Evolutionary conservation across 2,797 vertebrate genomes (phyloP).

Genomic region (Spondyliosoma cantharus): DNA sequence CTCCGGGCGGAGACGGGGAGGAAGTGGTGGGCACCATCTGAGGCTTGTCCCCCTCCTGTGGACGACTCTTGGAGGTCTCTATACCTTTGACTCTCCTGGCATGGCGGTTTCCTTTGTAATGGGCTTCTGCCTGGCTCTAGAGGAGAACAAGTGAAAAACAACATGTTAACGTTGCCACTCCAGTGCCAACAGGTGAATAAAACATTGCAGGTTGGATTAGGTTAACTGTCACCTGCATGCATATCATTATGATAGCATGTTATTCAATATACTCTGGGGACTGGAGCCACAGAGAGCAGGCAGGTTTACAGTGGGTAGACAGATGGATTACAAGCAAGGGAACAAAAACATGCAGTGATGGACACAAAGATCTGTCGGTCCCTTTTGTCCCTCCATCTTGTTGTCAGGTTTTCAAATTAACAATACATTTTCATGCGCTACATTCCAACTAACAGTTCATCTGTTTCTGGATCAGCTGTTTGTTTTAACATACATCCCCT

Average conservation of each 20-base stretch:
- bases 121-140: constrained; percentile 94
- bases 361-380: constrained; percentile 15
- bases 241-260: constrained; percentile 40
- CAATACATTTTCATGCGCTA: neutral
- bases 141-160: constrained; percentile 31
- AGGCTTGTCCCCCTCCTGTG: constrained; percentile 88
- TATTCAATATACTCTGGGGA: constrained; percentile 63
- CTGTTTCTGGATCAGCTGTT: constrained; percentile 14
- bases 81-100: constrained; percentile 94
- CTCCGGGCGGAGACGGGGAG: constrained; percentile 81
- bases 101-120: constrained; percentile 96
- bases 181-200: constrained; percentile 44
- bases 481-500: constrained; percentile 10
- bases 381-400: neutral
- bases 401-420: constrained; percentile 20
- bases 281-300: constrained; percentile 45
- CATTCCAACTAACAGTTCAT: neutral
- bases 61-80: constrained; percentile 91
- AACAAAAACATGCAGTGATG: constrained; percentile 34
- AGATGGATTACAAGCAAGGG: constrained; percentile 55
- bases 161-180: constrained; percentile 19
- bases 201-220: constrained; percentile 36
- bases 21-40: constrained; percentile 74
- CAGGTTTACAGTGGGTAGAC: constrained; percentile 43
- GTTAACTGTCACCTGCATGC: constrained; percentile 28